phyloP scores from a whole-genome alignment of 2,113 vertebrate species.

The Ameiurus melas region DNA sequence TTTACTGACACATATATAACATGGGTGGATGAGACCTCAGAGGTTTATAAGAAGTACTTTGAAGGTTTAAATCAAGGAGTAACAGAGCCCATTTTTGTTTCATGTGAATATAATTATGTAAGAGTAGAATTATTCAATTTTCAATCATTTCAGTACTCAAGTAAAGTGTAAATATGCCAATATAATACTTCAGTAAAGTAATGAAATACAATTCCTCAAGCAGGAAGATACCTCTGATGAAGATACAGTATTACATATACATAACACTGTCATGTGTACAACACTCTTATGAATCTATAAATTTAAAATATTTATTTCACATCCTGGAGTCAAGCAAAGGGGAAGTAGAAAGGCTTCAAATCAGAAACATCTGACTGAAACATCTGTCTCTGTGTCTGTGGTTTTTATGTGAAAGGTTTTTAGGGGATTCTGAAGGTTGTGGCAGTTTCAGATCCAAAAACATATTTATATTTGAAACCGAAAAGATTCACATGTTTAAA shows the following conservation, averaged over 20 bases:
- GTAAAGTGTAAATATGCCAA: neutral
- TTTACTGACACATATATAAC: too few species aligned
- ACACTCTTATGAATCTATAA: neutral
- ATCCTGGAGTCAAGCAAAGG: neutral
- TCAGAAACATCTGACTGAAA: neutral
- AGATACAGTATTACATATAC: neutral
- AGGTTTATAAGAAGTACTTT: neutral
- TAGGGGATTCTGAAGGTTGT: too few species aligned
- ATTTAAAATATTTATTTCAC: too few species aligned
- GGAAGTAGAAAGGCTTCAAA: neutral
- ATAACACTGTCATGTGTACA: neutral
- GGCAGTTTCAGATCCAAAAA: slow-evolving; percentile 6
- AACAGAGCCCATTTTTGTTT: neutral
- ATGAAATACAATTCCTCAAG: neutral
- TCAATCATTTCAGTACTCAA: neutral
- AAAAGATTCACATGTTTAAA: slow-evolving; percentile 4
- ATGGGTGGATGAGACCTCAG: neutral
- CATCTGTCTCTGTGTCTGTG: slow-evolving; percentile 5
- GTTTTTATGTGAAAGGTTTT: too few species aligned
- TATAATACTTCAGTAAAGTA: neutral
- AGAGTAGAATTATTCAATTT: neutral
- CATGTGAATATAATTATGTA: neutral
- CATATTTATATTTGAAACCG: neutral
- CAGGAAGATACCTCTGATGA: neutral
- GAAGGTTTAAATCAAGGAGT: neutral